Base-by-base conservation (phyloP, 1,140 invertebrate genomes). In the Octopus bimaculoides region DNA sequence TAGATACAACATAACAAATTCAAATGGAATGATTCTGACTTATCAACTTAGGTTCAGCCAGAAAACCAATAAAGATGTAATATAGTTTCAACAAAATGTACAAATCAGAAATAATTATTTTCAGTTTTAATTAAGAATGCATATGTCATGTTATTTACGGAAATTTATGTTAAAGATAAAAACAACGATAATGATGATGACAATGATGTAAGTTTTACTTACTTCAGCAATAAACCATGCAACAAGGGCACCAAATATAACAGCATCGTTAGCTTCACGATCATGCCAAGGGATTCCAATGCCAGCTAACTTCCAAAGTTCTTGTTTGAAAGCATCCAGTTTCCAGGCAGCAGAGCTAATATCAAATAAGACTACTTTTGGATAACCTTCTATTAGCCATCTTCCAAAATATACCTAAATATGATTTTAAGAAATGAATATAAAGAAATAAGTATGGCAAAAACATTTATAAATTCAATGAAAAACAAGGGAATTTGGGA, bases 311-410 rank as follows among this genome's bases (percentile, higher is more conserved):
- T 90, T 85, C 87, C 88, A 91, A 56, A 92, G 81, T 78, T 99
- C 96, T 84, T 96, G 94, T 89, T 99, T 99, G 91, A 96, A 99
- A 86, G 96, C 94, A 89, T 99, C 96, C 85, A 99, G 89, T 90
- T 98, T 98, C 95, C 96, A 98, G 1, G 96, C 95, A 3, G 94
- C 97, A 6, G 96, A 97, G 5, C 97, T 97, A 88, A 99, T 96
- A 89, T 99, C 98, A 91, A 99, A 99, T 0, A 99, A 91, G 82
- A 99, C 94, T 71, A 99, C 94, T 90, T 98, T 97, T 0, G 98
- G 98, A 91, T 98, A 99, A 26, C 98, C 98, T 89, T 99, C 98
- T 8, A 99, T 98, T 41, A 99, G 89, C 98, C 98, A 99, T 53
- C 97, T 94, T 52, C 98, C 98, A 81, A 95, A 97, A 86, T 96